Conservation (phyloP, 2,797 vertebrate genomes). For the Halcyon badia region DNA sequence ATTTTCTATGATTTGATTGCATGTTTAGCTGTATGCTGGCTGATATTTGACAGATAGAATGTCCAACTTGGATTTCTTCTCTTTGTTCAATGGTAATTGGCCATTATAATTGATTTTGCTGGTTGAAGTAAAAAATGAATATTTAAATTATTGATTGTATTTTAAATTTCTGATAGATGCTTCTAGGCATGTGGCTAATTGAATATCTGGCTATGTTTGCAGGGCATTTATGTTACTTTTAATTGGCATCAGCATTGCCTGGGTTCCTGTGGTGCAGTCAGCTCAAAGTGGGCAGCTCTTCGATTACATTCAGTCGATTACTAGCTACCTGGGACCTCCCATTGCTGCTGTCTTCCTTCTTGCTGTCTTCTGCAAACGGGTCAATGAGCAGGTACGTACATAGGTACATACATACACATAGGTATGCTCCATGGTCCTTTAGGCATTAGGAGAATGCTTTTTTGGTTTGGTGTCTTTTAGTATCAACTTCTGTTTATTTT, state of each 20-base stretch:
- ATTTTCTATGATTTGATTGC: background rate
- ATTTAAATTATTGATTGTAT: conserved; percentile 41
- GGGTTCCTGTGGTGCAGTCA: conserved; percentile 92
- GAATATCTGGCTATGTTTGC: conserved; percentile 43
- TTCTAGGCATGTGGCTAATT: conserved; percentile 9
- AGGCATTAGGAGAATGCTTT: background rate
- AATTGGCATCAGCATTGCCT: conserved; percentile 92
- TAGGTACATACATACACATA: background rate
- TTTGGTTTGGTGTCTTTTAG: background rate
- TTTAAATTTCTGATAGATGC: background rate
- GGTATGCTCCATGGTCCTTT: background rate
- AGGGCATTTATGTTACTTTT: conserved; percentile 90
- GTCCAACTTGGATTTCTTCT: background rate
- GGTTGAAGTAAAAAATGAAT: conserved; percentile 9
- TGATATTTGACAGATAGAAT: background rate
- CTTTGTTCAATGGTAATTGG: background rate
- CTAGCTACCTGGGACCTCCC: conserved; percentile 91
- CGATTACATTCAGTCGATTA: conserved; percentile 91
- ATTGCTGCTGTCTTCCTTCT: conserved; percentile 89
- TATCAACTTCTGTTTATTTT: background rate
- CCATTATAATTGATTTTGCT: background rate
- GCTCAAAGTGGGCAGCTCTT: conserved; percentile 93
- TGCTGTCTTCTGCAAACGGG: conserved; percentile 89
- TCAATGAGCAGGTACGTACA: conserved; percentile 86
- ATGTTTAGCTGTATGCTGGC: background rate